A percentile compares a stretch with the other conserved stretches of the same genome.
Conservation (phyloP, 2,797 vertebrate genomes). For the Siniperca scherzeri region DNA sequence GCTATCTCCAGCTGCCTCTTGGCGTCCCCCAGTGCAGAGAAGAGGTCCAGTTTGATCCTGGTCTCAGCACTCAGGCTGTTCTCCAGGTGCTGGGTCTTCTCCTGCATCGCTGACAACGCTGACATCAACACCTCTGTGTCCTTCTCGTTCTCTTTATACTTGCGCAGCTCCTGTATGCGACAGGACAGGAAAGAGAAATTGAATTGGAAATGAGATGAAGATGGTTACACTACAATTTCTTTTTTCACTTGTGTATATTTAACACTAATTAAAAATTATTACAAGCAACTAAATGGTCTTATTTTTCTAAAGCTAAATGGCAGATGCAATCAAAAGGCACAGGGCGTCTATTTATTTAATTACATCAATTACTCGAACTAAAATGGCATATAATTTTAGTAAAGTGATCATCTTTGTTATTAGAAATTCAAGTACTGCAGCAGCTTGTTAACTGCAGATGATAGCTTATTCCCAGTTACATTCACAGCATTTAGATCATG, state of each 20-base stretch:
- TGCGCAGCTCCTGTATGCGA: slow-evolving; percentile 90
- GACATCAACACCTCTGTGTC: slow-evolving; percentile 97
- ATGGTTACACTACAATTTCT: background rate
- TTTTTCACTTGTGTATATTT: background rate
- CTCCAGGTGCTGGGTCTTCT: slow-evolving; percentile 97
- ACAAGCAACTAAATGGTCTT: background rate
- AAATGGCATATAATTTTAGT: background rate
- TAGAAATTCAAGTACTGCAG: background rate
- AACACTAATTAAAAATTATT: background rate
- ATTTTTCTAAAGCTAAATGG: background rate
- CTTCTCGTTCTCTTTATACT: slow-evolving; percentile 97
- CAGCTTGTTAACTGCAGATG: background rate
- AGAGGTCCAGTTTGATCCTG: slow-evolving; percentile 95
- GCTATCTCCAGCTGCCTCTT: slow-evolving; percentile 97
- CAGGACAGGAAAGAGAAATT: background rate
- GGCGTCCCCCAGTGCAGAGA: slow-evolving; percentile 94
- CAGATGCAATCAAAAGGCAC: background rate
- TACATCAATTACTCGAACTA: background rate
- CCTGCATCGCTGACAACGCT: slow-evolving; percentile 96
- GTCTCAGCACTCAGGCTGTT: slow-evolving; percentile 97
- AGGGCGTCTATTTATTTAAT: slow-evolving; percentile 1
- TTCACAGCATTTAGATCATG: background rate
- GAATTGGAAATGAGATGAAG: background rate
- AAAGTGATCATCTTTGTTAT: slow-evolving; percentile 11
- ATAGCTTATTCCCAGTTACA: background rate